Evolutionary conservation across 1,140 invertebrate species (phyloP).

Genomic region (Augochlora pura): DNA sequence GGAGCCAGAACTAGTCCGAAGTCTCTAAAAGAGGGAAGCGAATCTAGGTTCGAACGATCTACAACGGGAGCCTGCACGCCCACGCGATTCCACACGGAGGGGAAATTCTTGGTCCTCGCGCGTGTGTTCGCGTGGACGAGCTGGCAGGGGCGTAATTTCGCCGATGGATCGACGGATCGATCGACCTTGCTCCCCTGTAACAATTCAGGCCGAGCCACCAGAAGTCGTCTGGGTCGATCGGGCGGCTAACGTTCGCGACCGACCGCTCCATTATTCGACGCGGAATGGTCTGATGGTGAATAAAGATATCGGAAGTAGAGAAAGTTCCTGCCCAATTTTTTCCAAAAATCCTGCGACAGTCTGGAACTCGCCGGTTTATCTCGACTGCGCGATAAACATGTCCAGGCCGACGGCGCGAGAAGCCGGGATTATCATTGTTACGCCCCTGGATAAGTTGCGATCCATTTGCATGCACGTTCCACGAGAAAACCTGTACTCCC

Average conservation of each 20-base stretch:
- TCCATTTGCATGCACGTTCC: slow-evolving; percentile 40
- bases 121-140: not conserved
- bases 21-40: not conserved
- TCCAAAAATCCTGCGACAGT: not conserved
- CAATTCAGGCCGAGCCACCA: not conserved
- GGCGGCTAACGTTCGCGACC: no score
- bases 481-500: slow-evolving; percentile 32
- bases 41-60: not conserved
- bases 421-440: slow-evolving; percentile 41
- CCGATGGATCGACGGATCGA: not conserved
- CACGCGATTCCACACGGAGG: not conserved
- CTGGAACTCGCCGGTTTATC: not conserved
- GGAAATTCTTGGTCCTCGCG: not conserved
- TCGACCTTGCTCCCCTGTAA: not conserved
- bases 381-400: not conserved
- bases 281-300: not conserved
- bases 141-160: slow-evolving; percentile 41
- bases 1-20: slow-evolving; percentile 28
- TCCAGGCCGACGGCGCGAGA: not conserved
- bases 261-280: not conserved
- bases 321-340: slow-evolving; percentile 6
- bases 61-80: not conserved
- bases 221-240: no score
- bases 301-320: not conserved
- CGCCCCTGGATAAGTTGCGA: slow-evolving; percentile 39